Evolutionary conservation across 2,888 invertebrate genomes (phyloP).

Genomic region (Papilio gigon): DNA sequence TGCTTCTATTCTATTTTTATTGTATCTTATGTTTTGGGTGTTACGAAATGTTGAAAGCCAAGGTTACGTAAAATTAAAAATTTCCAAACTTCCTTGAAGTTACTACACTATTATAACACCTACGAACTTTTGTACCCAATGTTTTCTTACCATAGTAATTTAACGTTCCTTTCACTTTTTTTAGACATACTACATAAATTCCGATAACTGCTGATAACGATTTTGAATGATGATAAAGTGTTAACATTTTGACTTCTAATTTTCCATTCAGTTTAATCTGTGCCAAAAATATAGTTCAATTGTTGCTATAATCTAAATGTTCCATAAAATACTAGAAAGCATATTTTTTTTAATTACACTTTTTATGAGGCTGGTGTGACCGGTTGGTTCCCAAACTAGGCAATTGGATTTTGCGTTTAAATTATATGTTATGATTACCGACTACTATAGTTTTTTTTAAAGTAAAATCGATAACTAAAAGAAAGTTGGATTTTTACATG

Average conservation of each 20-base stretch:
- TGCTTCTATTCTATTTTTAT: no score
- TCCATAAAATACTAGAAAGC: background rate
- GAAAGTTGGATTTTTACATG: no score
- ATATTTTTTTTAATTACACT: no score
- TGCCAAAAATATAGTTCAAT: background rate
- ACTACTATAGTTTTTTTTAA: no score
- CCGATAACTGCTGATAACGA: constrained; percentile 18
- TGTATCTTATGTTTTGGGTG: no score
- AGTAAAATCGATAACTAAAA: no score
- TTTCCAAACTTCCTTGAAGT: background rate
- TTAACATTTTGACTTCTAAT: background rate
- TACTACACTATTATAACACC: background rate
- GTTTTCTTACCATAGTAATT: background rate
- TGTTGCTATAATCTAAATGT: background rate
- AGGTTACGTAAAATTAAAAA: background rate
- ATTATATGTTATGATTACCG: no score
- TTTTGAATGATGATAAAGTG: constrained; percentile 11
- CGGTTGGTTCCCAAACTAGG: background rate
- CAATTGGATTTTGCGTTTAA: background rate
- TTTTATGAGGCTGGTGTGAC: background rate
- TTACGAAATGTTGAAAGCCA: background rate
- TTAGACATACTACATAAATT: background rate
- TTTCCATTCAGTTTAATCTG: constrained; percentile 12
- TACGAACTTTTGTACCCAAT: no score
- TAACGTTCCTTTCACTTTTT: background rate